Conservation (phyloP, 2,113 vertebrate genomes). For the Oreotrochilus melanogaster region DNA sequence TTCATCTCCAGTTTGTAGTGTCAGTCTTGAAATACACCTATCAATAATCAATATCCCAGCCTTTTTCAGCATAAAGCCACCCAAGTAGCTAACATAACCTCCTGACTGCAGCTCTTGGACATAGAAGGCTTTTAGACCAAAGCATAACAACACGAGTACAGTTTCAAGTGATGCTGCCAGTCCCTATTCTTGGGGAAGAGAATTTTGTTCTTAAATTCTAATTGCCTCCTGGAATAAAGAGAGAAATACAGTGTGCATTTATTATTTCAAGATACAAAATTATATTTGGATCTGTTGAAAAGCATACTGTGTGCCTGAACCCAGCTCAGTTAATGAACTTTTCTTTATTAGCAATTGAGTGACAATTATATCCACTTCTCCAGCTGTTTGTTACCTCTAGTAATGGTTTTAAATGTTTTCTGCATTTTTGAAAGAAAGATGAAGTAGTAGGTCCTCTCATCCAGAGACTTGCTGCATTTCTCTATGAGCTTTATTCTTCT, state of each 20-base stretch:
- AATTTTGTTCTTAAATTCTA: background rate
- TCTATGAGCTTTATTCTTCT: background rate
- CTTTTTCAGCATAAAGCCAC: background rate
- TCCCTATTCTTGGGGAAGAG: background rate
- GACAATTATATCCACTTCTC: background rate
- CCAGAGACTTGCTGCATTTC: background rate
- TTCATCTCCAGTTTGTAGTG: background rate
- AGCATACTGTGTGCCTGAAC: background rate
- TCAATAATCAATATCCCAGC: background rate
- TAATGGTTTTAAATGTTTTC: background rate
- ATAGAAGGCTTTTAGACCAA: background rate
- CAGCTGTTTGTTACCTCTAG: background rate
- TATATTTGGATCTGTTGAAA: background rate
- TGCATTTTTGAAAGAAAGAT: background rate
- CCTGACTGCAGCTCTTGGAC: background rate
- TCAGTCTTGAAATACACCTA: background rate
- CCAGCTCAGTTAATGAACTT: background rate
- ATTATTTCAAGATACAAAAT: background rate
- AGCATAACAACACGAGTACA: background rate
- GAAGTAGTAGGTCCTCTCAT: background rate
- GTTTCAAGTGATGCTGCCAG: background rate
- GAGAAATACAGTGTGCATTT: background rate
- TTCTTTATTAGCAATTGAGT: background rate
- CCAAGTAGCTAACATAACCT: background rate
- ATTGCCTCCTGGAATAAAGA: constrained; percentile 5